Base-by-base conservation (phyloP, 1,140 invertebrate genomes). In the Drosophila cardini region DNA sequence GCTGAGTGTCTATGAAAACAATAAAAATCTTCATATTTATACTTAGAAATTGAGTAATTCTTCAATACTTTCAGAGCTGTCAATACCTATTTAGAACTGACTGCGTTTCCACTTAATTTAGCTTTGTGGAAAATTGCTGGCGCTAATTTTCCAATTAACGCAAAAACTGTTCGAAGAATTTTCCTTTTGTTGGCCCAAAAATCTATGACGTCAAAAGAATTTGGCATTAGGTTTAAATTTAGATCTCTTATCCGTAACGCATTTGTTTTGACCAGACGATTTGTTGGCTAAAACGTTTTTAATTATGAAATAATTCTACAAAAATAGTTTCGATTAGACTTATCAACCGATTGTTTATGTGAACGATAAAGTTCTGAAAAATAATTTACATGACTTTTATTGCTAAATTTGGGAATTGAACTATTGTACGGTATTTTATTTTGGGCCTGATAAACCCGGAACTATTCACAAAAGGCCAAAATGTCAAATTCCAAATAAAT, bases 401-500 rank as follows among this genome's bases (percentile, higher is more conserved):
- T 62, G 13, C 53, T n/a, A 38, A 45, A 56, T 61, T 46, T 68
- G 68, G 46, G 43, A 71, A 68, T 56, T 43, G 16, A 76, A 63
- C 34, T 60, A 69, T 48, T 15, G 36, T 55, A 38, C 46, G 56
- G 55, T n/a, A 21, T 42, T 21, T 13, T 56, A 11, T 30, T n/a
- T 45, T 3, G 38, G 38, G 45, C 32, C 45, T 18, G 11, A 53
- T 60, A 55, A 85, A 85, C 69, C 77, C 81, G 81, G 81, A 84
- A 84, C 62, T 43, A 15, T 30, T 60, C 62, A 16, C 16, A 77
- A 78, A 75, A 78, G 82, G 82, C 80, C 74, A 81, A 78, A 72
- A 84, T 81, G 81, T 86, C 82, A 85, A 85, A 85, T 85, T 85
- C 81, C 77, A 62, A 62, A 43, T 32, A 57, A 58, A 13, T 67